Percentiles rank a stretch among this genome's conserved stretches.
Evolutionary conservation across 2,797 vertebrate genomes (phyloP).

Genomic region (Schizopygopsis pylzovi): DNA sequence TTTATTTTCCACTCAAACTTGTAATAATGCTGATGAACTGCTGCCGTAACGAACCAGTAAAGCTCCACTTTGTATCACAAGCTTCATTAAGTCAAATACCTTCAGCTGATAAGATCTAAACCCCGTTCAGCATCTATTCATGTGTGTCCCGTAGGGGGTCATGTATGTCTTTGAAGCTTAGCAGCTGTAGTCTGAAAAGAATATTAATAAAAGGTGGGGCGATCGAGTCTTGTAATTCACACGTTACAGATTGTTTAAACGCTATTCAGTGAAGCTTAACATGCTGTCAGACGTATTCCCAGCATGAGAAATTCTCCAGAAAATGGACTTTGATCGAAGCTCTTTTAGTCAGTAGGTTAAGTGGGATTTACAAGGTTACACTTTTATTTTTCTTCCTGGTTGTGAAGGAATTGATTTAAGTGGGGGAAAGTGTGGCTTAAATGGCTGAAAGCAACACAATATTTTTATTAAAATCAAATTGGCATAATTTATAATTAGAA

Average conservation of each 20-base stretch:
- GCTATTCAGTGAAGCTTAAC: slow-evolving; percentile 13
- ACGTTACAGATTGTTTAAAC: slow-evolving; percentile 1
- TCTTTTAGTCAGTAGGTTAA: not conserved
- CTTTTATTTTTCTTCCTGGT: not conserved
- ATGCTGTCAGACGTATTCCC: slow-evolving; percentile 2
- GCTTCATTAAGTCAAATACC: not conserved
- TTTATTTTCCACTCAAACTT: not conserved
- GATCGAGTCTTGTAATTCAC: slow-evolving; percentile 20
- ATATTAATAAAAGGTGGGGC: slow-evolving; percentile 25
- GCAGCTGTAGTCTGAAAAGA: not conserved
- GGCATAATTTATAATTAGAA: not conserved
- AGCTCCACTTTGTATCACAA: not conserved
- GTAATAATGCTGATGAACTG: not conserved
- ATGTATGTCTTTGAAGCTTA: slow-evolving; percentile 18
- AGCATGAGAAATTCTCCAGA: slow-evolving; percentile 20
- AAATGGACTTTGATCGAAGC: slow-evolving; percentile 18
- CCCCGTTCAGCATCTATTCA: not conserved
- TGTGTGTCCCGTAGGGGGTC: not conserved
- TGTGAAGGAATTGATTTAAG: not conserved
- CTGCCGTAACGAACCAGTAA: not conserved
- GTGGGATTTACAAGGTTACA: not conserved
- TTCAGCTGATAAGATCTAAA: not conserved
- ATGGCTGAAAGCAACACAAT: not conserved
- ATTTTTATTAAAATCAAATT: not conserved
- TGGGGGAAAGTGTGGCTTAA: not conserved